Evolutionary conservation across 92 coral and sea anemone species (phyloP).

Genomic region (Porites divaricata): DNA sequence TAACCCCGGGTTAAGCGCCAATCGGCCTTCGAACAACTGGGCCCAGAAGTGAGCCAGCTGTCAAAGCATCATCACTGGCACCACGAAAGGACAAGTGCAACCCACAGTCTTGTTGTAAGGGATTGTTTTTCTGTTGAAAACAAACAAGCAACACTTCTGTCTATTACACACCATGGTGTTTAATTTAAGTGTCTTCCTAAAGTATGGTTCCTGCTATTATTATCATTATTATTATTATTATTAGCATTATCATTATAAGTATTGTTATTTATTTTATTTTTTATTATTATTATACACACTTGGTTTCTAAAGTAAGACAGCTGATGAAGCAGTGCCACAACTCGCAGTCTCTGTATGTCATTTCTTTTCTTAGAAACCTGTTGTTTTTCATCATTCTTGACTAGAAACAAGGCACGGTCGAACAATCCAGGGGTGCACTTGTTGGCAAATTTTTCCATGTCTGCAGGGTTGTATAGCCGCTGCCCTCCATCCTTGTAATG

Average conservation of each 20-base stretch:
- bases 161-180: not conserved
- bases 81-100: no score
- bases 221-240: no score
- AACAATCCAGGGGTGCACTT: not conserved
- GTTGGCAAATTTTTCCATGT: constrained; percentile 22
- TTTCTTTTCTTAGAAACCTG: not conserved
- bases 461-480: constrained; percentile 14
- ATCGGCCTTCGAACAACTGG: no score
- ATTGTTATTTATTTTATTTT: no score
- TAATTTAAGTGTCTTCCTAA: not conserved
- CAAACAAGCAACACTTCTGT: not conserved
- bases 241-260: no score
- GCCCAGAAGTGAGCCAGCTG: no score
- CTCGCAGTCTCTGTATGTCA: not conserved
- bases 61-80: no score
- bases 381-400: not conserved
- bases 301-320: constrained; percentile 36
- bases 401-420: constrained; percentile 22
- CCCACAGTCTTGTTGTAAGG: constrained; percentile 42
- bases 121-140: constrained; percentile 43
- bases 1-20: no score
- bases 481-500: no score
- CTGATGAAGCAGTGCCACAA: constrained; percentile 33
- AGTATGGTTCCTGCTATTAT: no score
- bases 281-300: not conserved